Conservation (phyloP, 1,140 invertebrate species). For the Ooceraea biroi region DNA sequence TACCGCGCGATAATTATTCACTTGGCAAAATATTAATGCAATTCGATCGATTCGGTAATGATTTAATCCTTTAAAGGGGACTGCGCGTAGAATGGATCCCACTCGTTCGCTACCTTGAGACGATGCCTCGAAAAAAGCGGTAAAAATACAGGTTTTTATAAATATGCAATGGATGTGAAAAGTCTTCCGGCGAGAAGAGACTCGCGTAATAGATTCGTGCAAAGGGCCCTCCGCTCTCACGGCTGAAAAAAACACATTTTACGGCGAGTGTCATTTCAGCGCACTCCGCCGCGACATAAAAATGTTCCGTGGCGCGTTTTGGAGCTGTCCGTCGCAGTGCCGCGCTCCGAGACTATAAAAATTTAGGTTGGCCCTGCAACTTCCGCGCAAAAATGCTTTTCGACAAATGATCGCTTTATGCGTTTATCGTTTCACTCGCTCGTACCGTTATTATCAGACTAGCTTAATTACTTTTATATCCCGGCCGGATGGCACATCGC, state of each 20-base stretch:
- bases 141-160: conserved; percentile 46
- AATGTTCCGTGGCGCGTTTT: conserved; percentile 70
- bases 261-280: conserved; percentile 66
- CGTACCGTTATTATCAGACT: conserved; percentile 22
- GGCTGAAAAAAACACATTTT: conserved; percentile 62
- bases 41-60: conserved; percentile 27
- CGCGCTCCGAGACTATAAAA: conserved; percentile 56
- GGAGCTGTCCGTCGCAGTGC: conserved; percentile 70
- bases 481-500: conserved; percentile 4
- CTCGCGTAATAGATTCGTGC: conserved; percentile 56
- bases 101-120: neutral
- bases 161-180: conserved; percentile 54
- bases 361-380: conserved; percentile 23
- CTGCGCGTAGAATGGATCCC: conserved; percentile 1
- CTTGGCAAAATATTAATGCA: conserved; percentile 10
- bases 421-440: conserved; percentile 40
- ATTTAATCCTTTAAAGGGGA: conserved; percentile 29
- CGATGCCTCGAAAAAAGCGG: neutral
- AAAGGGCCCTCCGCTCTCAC: conserved; percentile 50
- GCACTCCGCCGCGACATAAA: conserved; percentile 62
- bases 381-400: conserved; percentile 59
- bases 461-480: conserved; percentile 40
- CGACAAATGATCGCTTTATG: conserved; percentile 47
- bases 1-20: conserved; percentile 25
- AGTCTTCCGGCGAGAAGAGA: conserved; percentile 35